Conservation (phyloP, 2,113 vertebrate genomes). For the Oncorhynchus keta region DNA sequence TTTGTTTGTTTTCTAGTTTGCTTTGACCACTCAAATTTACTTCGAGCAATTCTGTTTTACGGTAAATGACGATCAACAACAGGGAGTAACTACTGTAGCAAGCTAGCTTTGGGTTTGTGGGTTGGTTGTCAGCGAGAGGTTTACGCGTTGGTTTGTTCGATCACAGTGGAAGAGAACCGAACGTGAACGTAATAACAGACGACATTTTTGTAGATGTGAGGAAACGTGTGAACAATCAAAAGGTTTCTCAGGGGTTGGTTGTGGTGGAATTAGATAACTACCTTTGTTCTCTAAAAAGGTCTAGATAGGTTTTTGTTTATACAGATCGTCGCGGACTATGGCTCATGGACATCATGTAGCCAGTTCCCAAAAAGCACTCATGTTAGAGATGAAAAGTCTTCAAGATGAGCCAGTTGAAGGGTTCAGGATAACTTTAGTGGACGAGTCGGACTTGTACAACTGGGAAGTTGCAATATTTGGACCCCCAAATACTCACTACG, state of each 20-base stretch:
- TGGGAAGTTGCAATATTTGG: conserved; percentile 96
- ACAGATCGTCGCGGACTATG: conserved; percentile 63
- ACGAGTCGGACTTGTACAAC: conserved; percentile 92
- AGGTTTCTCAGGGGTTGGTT: background rate
- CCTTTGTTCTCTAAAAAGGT: conserved; percentile 50
- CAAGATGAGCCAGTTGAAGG: conserved; percentile 94
- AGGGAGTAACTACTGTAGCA: background rate
- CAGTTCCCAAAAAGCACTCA: conserved; percentile 91
- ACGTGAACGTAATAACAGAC: conserved; percentile 38
- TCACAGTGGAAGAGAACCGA: conserved; percentile 54
- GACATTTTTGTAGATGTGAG: conserved; percentile 35
- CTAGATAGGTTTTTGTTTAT: conserved; percentile 10
- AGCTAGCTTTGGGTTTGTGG: conserved; percentile 16
- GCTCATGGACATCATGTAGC: conserved; percentile 80
- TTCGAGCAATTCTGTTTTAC: background rate
- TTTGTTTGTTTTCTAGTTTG: too few relatives aligned
- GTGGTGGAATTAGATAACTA: conserved; percentile 35
- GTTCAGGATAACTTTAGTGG: conserved; percentile 89
- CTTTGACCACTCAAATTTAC: too few relatives aligned
- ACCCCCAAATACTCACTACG: conserved; percentile 90
- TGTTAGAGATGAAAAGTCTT: conserved; percentile 90
- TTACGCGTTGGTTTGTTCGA: conserved; percentile 43
- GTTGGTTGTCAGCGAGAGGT: conserved; percentile 45
- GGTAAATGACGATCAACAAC: background rate
- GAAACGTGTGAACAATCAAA: background rate